Evolutionary conservation across 2,888 invertebrate species (phyloP).

Genomic region (Caenorhabditis becei): DNA sequence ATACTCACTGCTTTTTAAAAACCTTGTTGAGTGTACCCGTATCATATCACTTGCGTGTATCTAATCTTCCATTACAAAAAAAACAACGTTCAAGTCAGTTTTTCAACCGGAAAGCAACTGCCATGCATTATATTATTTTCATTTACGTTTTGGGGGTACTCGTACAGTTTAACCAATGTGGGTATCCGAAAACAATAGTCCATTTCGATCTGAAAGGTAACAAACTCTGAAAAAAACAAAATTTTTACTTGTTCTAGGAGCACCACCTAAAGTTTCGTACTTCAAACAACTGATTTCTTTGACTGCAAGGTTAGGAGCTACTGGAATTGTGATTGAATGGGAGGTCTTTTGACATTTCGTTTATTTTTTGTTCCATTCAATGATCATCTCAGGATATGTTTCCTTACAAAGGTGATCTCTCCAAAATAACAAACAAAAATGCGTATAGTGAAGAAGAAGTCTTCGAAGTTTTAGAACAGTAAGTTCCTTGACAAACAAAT

Average conservation of each 20-base stretch:
- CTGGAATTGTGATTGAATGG: conserved; percentile 89
- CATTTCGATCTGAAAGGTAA: conserved; percentile 66
- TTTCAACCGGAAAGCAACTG: no score
- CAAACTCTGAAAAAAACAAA: not conserved
- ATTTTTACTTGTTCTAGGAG: conserved; percentile 58
- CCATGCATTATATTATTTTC: not conserved
- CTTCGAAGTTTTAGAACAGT: conserved; percentile 79
- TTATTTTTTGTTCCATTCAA: not conserved
- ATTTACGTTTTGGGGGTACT: not conserved
- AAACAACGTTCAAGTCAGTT: not conserved
- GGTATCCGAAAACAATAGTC: conserved; percentile 45
- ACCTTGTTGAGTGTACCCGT: not conserved
- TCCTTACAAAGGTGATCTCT: conserved; percentile 86
- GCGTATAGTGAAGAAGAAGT: conserved; percentile 87
- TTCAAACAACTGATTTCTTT: conserved; percentile 84
- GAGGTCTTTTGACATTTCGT: conserved; percentile 85
- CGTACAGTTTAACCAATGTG: conserved; percentile 19
- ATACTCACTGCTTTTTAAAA: conserved; percentile 13
- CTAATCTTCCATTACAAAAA: not conserved
- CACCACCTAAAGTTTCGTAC: conserved; percentile 82
- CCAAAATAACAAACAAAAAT: conserved; percentile 86
- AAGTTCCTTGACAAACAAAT: conserved; percentile 42
- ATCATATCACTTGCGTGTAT: not conserved
- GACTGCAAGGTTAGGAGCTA: conserved; percentile 85
- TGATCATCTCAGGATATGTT: conserved; percentile 87